phyloP scores from a whole-genome alignment of 2,113 vertebrate species.

The Camelus bactrianus region DNA sequence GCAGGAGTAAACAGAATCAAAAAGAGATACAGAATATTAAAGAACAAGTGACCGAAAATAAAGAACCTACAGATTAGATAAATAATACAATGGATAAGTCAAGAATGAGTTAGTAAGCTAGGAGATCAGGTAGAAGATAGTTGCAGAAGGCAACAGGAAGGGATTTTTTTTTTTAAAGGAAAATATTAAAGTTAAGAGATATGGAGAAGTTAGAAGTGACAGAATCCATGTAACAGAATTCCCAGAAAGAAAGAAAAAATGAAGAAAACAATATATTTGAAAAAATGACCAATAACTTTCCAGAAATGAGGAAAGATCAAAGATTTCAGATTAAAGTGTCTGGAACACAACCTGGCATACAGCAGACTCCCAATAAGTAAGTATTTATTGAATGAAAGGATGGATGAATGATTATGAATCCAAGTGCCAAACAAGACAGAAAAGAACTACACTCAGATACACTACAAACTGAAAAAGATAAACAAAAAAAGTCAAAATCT shows the following conservation, averaged over 20 bases:
- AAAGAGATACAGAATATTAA: not conserved
- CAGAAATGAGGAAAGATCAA: not conserved
- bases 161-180: not conserved
- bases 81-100: not conserved
- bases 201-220: not conserved
- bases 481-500: not conserved
- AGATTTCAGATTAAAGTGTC: not conserved
- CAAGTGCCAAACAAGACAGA: not conserved
- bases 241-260: not conserved
- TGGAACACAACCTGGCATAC: not conserved
- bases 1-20: not conserved
- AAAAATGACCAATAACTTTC: constrained; percentile 16
- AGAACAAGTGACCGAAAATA: not conserved
- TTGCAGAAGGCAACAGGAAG: not conserved
- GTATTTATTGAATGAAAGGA: not conserved
- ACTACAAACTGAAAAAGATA: constrained; percentile 24
- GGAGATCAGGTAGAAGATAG: not conserved
- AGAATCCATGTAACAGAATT: not conserved
- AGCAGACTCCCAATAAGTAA: not conserved
- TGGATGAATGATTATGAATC: not conserved
- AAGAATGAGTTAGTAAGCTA: not conserved
- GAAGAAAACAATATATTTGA: not conserved
- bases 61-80: not conserved
- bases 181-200: constrained; percentile 21
- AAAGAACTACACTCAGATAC: not conserved